Base-by-base conservation (phyloP, 2,113 vertebrate species). In the Struthio camelus region DNA sequence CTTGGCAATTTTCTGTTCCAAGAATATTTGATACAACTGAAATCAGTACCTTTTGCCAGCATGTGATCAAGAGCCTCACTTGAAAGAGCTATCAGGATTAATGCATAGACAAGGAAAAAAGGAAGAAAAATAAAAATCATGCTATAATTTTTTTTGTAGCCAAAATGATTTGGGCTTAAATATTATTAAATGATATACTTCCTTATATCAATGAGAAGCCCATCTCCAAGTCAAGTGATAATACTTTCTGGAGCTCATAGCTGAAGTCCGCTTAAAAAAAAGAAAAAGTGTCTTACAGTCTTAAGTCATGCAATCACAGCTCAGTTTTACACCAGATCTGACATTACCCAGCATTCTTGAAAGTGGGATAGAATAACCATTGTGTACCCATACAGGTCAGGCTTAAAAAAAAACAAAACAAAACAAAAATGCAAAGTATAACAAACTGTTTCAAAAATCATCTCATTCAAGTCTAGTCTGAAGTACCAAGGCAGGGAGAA, bases 401-500 rank as follows among this genome's bases (percentile, higher is more conserved):
- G 86, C 38, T 89, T 87, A 38, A 61, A 80, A 91, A 82, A 19
- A 50, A 86, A 84, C 30, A 61, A 82, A 91, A 81, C 20, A 46
- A 87, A 82, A 34, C 34, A 46, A 90, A 75, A 28, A 84, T 11
- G 44, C 36, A 14, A 94, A 90, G 18, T 44, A 58, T 86, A 85
- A 95, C 81, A 87, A 95, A 95, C 91, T 93, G 93, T 93, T 96
- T 94, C 19, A 70, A 72, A 93, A 95, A 69, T 24, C 19, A 80
- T 54, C 50, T 85, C 79, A 44, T 94, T 94, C 87, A 94, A 96
- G 82, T 94, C 79, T 87, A 71, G 18, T 90, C 58, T 90, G 79
- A 95, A 96, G 94, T 97, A 97, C 95, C 95, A 89, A 91, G 14
- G 66, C 86, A 94, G 88, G 82, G 87, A 95, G 93, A 67, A 89